Base-by-base conservation (phyloP, 2,113 vertebrate species). In the Saguinus imperator region DNA sequence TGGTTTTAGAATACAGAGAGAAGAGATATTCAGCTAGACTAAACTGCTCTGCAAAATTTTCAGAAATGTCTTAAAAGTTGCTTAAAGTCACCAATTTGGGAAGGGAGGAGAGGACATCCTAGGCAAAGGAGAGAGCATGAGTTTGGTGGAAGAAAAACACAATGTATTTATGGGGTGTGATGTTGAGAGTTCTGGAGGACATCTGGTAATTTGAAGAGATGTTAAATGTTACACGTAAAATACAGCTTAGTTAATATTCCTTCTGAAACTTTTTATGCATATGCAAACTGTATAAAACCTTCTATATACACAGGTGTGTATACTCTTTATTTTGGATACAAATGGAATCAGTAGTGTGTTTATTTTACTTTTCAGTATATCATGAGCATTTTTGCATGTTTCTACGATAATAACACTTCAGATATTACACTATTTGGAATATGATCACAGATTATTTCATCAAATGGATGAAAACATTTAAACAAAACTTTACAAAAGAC, bases 401-500 rank as follows among this genome's bases (percentile, higher is more conserved):
- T 90, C 76, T 40, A 70, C 35, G 90, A 61, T 20, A 86, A 0
- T 27, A 75, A 27, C 76, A 61, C 83, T 87, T 95, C 27, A 85
- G 61, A 11, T 88, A 85, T 58, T 91, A 13, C 20, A 48, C 32
- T 68, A 1, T 91, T 94, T 91, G 37, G 21, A 57, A 87, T 89
- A 73, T 73, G 88, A 81, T 48, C 66, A 77, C 16, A 35, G 25
- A 45, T 40, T 75, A 92, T 43, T 86, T 45, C 7, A 37, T 43
- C 8, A n/a, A 83, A 86, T 76, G 18, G 52, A n/a, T 73, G 32
- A 73, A 55, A 89, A 77, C 52, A 94, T 81, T 94, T 94, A 37
- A 82, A 96, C 18, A 82, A 88, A 92, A 88, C 40, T 79, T 89
- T 86, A 89, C 48, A 45, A 27, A 84, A 88, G 40, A 40, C 61